Conservation (phyloP, 2,113 vertebrate species). For the Dicerorhinus sumatrensis region DNA sequence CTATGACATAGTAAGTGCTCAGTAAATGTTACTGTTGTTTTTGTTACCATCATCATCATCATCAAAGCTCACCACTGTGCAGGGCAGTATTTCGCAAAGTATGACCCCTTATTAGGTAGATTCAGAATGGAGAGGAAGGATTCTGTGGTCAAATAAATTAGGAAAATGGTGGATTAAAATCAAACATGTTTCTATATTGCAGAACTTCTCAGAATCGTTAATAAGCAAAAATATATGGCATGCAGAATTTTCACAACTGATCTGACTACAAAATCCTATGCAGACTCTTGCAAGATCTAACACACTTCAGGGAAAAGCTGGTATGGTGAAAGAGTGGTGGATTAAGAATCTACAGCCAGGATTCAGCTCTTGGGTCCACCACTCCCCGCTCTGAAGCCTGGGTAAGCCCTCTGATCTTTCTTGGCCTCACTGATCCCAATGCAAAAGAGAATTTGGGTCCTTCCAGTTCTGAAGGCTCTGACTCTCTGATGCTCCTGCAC, state of each 20-base stretch:
- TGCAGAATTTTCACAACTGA: not conserved
- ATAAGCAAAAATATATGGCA: not conserved
- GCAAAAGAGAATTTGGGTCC: not conserved
- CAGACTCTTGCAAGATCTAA: not conserved
- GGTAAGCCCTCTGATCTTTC: not conserved
- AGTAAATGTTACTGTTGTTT: not conserved
- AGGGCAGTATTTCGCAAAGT: not conserved
- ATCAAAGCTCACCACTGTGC: not conserved
- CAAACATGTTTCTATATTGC: not conserved
- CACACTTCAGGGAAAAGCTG: not conserved
- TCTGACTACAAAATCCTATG: not conserved
- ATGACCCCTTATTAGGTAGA: not conserved
- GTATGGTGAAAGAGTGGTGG: not conserved
- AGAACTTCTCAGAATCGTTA: slow-evolving; percentile 35
- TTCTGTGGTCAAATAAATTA: not conserved
- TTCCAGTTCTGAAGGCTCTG: not conserved
- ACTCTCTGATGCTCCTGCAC: not conserved
- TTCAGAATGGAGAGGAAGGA: not conserved
- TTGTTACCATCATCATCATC: not conserved
- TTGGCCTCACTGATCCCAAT: not conserved
- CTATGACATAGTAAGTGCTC: not conserved
- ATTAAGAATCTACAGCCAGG: not conserved
- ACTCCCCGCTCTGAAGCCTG: not conserved
- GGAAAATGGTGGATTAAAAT: not conserved
- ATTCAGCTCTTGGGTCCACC: not conserved